These are phyloP conservation scores for Pyrocephalus nanus DNA, from an alignment of 2,797 vertebrate species.

Conservation along the genomic window DNA sequence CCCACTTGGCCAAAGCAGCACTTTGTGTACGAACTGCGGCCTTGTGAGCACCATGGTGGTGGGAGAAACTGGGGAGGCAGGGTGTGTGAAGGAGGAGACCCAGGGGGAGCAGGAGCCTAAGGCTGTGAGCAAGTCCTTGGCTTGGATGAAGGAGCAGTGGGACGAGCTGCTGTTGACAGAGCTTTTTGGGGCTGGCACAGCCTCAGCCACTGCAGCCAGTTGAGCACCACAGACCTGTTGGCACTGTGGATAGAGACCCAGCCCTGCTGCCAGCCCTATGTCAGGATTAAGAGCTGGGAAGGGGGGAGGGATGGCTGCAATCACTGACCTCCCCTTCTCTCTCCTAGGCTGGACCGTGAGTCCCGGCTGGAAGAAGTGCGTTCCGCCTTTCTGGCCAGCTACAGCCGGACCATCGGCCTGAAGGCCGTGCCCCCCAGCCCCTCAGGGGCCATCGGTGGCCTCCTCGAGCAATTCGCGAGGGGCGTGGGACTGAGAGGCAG, in stretches of 20 bases:
- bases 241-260: not conserved
- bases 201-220: fast-evolving
- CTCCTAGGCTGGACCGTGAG: constrained; percentile 85
- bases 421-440: constrained; percentile 86
- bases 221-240: not conserved
- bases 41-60: not conserved
- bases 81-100: not conserved
- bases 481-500: constrained; percentile 92
- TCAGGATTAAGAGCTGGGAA: not conserved
- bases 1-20: not conserved
- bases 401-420: constrained; percentile 92
- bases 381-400: constrained; percentile 89
- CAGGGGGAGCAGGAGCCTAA: not conserved
- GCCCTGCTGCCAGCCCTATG: not conserved
- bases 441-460: constrained; percentile 90
- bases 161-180: not conserved
- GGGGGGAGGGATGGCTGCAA: not conserved
- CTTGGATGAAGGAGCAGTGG: not conserved
- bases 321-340: constrained; percentile 1
- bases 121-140: not conserved
- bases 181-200: not conserved
- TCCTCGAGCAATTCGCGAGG: constrained; percentile 94
- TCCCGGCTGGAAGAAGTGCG: constrained; percentile 91
- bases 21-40: not conserved
- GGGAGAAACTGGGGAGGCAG: not conserved